Base-by-base conservation (phyloP, 2,888 invertebrate species). In the Drosophila silvestris region DNA sequence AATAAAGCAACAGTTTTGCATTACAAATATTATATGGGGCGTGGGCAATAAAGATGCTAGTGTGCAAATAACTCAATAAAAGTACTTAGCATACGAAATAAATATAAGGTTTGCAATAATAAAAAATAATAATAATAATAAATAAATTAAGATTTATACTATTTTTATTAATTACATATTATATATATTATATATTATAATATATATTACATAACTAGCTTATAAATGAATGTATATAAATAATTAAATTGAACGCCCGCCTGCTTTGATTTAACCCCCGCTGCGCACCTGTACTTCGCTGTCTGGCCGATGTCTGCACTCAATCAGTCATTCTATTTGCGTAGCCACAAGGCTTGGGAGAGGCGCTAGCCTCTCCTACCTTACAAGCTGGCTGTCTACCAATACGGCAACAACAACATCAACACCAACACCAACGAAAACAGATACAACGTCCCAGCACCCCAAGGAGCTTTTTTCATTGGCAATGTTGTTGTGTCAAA, bases 291-390 rank as follows among this genome's bases (percentile, higher is more conserved):
- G 74, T 28, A 50, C 74, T 53, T 62, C 71, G 60, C 62, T 83
- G 86, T 87, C 88, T 87, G 88, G 78, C 65, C 80, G 35, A 58
- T 80, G 86, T 87, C 88, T 89, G 85, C 71, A 59, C 63, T 81
- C 77, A 64, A 75, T 74, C 77, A 72, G 62, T 58, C 66, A 72
- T 79, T 84, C 74, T 61, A 70, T 80, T 81, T 83, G 73, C 74
- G 72, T 76, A 60, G 58, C 41, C 44, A 39, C 62, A 51, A 30
- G 32, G 65, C 63, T 53, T 52, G 58, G 26, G 52, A 69, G 59
- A 63, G 56, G 33, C 63, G 51, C 26, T 56, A 19, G 22, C 28
- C 51, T 32, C 32, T 37, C 32, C 30, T 35, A 35, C 51, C 51
- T 39, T 44, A 16, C 5, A 22, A 53, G 9, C 59, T 22, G 60